Conservation (phyloP, 2,797 vertebrate species). For the Scyliorhinus canicula region DNA sequence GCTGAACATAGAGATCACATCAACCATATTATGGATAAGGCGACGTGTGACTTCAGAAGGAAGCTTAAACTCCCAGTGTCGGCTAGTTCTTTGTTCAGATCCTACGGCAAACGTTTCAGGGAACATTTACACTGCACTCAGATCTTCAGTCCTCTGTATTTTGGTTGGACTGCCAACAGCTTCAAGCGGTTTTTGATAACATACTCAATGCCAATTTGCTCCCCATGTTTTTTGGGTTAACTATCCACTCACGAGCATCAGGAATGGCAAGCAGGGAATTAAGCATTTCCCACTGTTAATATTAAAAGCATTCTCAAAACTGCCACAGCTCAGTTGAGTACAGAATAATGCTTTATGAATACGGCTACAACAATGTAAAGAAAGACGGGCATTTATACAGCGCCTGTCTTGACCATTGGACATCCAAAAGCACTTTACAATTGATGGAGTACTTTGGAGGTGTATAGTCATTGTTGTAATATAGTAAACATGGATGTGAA, state of each 20-base stretch:
- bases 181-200: not conserved
- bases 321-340: not conserved
- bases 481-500: no score
- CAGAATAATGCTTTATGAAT: not conserved
- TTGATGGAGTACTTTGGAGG: not conserved
- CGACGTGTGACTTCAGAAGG: not conserved
- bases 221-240: not conserved
- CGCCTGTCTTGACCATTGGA: not conserved
- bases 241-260: not conserved
- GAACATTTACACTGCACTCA: not conserved
- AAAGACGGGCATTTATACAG: not conserved
- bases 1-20: not conserved
- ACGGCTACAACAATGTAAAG: not conserved
- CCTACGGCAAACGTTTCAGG: not conserved
- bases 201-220: not conserved
- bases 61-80: not conserved
- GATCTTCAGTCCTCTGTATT: not conserved
- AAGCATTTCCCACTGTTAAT: not conserved
- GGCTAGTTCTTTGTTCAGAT: not conserved
- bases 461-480: no score
- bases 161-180: not conserved
- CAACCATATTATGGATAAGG: not conserved
- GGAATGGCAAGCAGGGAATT: not conserved
- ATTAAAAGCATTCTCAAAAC: not conserved
- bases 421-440: not conserved